Conservation (phyloP, 2,888 invertebrate genomes). For the Ophonus ardosiacus region DNA sequence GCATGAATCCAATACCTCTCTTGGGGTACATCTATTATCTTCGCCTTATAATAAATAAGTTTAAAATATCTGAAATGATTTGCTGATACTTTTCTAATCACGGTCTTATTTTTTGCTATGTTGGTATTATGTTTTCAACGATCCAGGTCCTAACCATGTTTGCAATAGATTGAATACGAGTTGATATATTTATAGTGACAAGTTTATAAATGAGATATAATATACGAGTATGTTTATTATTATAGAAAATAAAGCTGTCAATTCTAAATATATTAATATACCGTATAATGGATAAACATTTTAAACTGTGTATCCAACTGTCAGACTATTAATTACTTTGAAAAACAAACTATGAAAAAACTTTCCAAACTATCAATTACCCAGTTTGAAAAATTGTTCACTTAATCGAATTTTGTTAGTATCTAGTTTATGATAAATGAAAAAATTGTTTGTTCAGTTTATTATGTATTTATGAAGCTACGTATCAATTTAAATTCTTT, state of each 20-base stretch:
- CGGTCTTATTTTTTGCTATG: no score
- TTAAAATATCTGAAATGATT: no score
- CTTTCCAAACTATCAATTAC: not conserved
- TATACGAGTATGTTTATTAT: no score
- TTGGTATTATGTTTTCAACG: no score
- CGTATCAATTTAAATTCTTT: not conserved
- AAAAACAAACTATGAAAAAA: not conserved
- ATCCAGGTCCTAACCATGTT: not conserved
- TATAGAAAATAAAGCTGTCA: no score
- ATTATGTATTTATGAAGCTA: no score
- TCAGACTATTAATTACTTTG: not conserved
- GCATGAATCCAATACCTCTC: no score
- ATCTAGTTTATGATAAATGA: not conserved
- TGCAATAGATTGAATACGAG: not conserved
- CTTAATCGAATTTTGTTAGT: not conserved
- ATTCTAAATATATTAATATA: no score
- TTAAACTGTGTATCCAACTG: not conserved
- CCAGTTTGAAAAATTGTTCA: not conserved
- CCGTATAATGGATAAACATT: not conserved
- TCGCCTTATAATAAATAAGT: no score
- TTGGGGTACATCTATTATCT: no score
- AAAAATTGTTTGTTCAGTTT: not conserved
- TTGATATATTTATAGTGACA: not conserved
- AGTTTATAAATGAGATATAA: no score
- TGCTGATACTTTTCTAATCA: no score